These are phyloP conservation scores for Pitta sordida DNA, from an alignment of 2,113 vertebrate genomes.

Conservation along the genomic window DNA sequence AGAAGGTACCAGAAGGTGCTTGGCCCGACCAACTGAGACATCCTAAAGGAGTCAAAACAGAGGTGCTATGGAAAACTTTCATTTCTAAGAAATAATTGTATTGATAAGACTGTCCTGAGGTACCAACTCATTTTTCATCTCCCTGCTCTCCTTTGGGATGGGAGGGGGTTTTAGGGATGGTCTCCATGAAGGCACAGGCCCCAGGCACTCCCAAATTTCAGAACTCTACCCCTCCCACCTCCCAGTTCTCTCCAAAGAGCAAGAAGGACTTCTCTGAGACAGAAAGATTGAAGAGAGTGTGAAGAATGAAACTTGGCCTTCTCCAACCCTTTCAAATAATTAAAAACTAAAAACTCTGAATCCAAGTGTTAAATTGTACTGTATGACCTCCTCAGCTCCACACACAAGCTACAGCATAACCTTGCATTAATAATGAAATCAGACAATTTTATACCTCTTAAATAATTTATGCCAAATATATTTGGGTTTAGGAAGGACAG, in stretches of 20 bases:
- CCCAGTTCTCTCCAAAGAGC: not conserved
- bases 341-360: not conserved
- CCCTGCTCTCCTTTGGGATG: not conserved
- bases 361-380: not conserved
- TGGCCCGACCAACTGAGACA: not conserved
- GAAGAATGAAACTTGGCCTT: not conserved
- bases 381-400: conserved; percentile 19
- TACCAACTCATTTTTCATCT: too few species aligned
- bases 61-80: not conserved
- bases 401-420: conserved; percentile 30
- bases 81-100: fast-evolving
- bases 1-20: not conserved
- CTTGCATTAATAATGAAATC: conserved; percentile 72
- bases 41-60: not conserved
- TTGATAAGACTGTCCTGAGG: fast-evolving
- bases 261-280: not conserved
- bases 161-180: not conserved
- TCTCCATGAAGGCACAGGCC: not conserved
- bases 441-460: conserved; percentile 63
- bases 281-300: not conserved
- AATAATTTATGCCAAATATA: conserved; percentile 73
- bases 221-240: not conserved
- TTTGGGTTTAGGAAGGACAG: conserved; percentile 66
- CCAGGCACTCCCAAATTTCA: not conserved
- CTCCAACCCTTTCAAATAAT: not conserved